Base-by-base conservation (phyloP, 2,113 vertebrate genomes). In the Cacatua alba region DNA sequence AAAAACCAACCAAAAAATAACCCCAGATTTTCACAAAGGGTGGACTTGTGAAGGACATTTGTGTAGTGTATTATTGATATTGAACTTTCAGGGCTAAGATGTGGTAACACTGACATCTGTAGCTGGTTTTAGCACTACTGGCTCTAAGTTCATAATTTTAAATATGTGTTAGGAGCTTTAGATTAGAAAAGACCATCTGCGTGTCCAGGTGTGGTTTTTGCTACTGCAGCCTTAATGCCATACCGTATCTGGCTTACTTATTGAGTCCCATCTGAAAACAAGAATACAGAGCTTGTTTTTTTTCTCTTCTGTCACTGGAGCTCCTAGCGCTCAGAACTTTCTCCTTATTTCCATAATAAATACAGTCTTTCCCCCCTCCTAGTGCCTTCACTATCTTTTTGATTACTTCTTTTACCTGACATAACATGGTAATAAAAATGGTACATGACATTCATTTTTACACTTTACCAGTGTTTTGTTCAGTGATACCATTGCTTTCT, bases 211-310 rank as follows among this genome's bases (percentile, higher is more conserved):
- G 46, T 71, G 62, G n/a, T 43, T 81, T 51, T 67, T 48, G 16
- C 33, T 19, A 1, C 39, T 2, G 1, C 29, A 26, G 21, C 48
- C 43, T 15, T 13, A 19, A 3, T 29, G 5, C 20, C 6, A 0
- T 8, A 7, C 16, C 24, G 1, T 55, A 1, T 1, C 11, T 13
- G 41, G 13, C 0, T 1, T 23, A 7, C 37, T 20, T 24, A 5
- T 1, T 31, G 35, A 70, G 57, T 39, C 41, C 33, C 29, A 31
- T 12, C 33, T 24, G 39, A 57, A 75, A 68, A n/a, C 33, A 24
- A 26, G 17, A 3, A 12, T 12, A 24, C 3, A 24, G 6, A 24
- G 6, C n/a, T 35, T 41, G 25, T 1, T 25, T 15, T n/a, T 62
- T 31, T 33, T 3, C 7, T n/a, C 12, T 26, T 29, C 11, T 77